Evolutionary conservation across 2,113 vertebrate genomes (phyloP).

Genomic region (Orcinus orca): DNA sequence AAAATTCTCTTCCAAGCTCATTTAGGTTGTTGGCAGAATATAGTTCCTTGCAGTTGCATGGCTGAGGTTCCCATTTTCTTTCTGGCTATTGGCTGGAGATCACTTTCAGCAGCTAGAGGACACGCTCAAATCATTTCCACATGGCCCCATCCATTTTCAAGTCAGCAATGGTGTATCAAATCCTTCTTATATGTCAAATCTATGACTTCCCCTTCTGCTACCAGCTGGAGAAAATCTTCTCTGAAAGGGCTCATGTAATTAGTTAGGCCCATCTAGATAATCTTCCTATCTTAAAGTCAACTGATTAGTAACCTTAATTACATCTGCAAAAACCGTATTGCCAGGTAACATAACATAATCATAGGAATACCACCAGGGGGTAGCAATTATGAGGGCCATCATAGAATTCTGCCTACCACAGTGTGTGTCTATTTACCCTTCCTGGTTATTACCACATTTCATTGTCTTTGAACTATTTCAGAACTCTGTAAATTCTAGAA

Average conservation of each 20-base stretch:
- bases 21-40: neutral
- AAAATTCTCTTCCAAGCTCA: neutral
- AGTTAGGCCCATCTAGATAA: neutral
- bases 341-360: neutral
- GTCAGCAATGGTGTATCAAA: neutral
- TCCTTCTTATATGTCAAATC: neutral
- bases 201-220: neutral
- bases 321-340: neutral
- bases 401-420: neutral
- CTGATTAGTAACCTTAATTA: constrained; percentile 45
- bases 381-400: neutral
- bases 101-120: neutral
- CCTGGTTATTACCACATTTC: neutral
- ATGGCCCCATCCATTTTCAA: neutral
- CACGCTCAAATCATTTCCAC: neutral
- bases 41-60: neutral
- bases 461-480: constrained; percentile 6
- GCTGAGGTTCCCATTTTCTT: neutral
- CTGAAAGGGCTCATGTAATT: neutral
- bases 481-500: neutral
- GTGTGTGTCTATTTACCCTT: neutral
- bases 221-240: neutral
- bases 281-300: neutral
- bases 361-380: neutral
- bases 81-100: neutral